phyloP scores from a whole-genome alignment of 2,888 invertebrate species.

The Platycnemis pennipes region DNA sequence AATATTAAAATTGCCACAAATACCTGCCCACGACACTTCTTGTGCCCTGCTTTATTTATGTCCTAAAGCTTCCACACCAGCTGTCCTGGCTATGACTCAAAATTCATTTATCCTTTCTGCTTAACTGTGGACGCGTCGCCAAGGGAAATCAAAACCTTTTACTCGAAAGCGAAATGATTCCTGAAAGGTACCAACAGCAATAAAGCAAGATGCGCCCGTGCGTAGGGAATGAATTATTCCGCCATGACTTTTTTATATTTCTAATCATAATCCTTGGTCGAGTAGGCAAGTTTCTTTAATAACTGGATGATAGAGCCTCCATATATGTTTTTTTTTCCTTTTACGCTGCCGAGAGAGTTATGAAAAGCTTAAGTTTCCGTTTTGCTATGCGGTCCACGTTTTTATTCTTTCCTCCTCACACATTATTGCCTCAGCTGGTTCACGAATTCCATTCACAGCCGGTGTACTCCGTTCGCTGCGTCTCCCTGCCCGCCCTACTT shows the following conservation, averaged over 20 bases:
- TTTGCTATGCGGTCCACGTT: not conserved
- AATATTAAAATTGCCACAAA: not conserved
- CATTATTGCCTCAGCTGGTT: not conserved
- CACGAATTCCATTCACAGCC: no score
- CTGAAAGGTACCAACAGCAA: not conserved
- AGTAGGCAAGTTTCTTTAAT: not conserved
- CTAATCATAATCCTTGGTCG: not conserved
- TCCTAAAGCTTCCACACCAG: not conserved
- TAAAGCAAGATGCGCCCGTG: not conserved
- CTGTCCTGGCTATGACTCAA: no score
- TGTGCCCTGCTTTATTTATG: not conserved
- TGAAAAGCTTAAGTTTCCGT: no score
- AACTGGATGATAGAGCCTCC: not conserved
- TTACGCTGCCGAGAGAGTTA: no score
- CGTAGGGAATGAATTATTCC: not conserved
- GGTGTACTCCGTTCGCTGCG: no score
- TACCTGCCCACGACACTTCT: not conserved
- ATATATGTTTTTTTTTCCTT: not conserved
- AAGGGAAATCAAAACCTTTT: not conserved
- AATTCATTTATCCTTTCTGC: not conserved
- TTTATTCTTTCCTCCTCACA: not conserved
- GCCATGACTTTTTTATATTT: not conserved
- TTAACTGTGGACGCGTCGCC: not conserved
- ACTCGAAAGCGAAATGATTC: not conserved
- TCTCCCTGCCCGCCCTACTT: no score